Evolutionary conservation across 2,113 vertebrate species (phyloP), one percentile per base, ranked within the genome.

Genomic region (Corydoras sp.): DNA sequence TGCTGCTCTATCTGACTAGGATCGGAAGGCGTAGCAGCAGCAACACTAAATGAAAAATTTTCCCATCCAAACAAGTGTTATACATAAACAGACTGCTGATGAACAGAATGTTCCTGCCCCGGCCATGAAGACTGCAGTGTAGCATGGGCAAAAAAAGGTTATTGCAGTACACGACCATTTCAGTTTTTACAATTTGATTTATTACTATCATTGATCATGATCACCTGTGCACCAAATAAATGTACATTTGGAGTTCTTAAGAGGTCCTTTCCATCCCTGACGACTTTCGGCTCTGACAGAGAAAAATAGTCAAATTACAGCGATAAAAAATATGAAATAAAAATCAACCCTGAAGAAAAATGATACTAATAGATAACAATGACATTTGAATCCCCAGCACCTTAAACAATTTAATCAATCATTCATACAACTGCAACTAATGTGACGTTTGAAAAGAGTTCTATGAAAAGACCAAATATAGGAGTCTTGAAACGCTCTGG

Each of bases 191-290:
- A 74, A 75, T 76, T 76, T 74, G 71, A 71, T 56, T 83, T 83
- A 83, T 83, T 83, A 81, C 79, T 78, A 83, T 80, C 35, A 75
- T 80, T 79, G 76, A 83, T 81, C 76, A 80, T 80, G 74, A 75
- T 76, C 64, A 76, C 73, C 49, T 82, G 68, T 77, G 71, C 73
- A 79, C 79, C 76, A 79, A 81, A 79, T 69, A 74, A 70, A 65
- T 32, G 72, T 69, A 80, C 71, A 76, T 76, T 68, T 80, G 68
- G 71, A 71, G 62, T 75, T 70, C 55, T 71, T 29, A 58, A 73
- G 48, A 31, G 11, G 43, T 65, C 68, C 68, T 62, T 63, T 70
- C 73, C 15, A 63, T 73, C 66, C 74, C 76, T 74, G 65, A 76
- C 76, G 73, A 70, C 64, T 76, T 72, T 75, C 68, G 67, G 71